Evolutionary conservation across 2,797 vertebrate species (phyloP), one percentile per base, ranked within the genome.

Genomic region (Scomberomorus guttatus): DNA sequence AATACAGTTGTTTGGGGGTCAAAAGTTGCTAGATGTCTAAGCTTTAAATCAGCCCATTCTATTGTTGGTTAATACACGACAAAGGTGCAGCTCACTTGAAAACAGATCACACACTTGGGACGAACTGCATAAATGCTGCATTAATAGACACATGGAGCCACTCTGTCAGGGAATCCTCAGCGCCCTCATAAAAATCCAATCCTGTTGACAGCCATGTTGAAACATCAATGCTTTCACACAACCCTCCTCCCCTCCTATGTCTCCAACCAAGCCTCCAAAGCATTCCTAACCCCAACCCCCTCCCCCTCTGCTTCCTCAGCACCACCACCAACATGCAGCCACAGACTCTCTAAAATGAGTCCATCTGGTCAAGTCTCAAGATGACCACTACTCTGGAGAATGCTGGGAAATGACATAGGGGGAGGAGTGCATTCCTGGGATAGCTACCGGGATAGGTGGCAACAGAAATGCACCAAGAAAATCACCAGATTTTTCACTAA

Each of bases 391-490:
- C 76, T 54, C 57, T 34, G 75, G 54, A 85, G 84, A 65, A 87
- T 84, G 69, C 58, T 81, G 79, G 74, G 77, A 39, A 77, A 64
- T 37, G 50, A 37, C 48, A 60, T 42, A 56, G 64, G 34, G 75
- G 79, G 18, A 65, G 72, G 81, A 73, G 75, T 59, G 63, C 87
- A 92, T 90, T 92, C 88, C 82, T 86, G 59, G 62, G 82, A 91
- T 89, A 77, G 79, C 77, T 85, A 44, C 77, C 17, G n/a, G 51
- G 55, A 24, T 60, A 60, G 22, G 54, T 59, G 48, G 59, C 64
- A 44, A 67, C 77, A 50, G 17, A 20, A 69, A 42, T 39, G 29
- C 8, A 17, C 11, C 8, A 42, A 73, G n/a, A 44, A 22, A 73
- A 77, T 61, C 61, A 51, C 25, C 57, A 34, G 78, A 54, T 54